Evolutionary conservation across 2,888 invertebrate genomes (phyloP), one percentile per base, ranked within the genome.

Genomic region (Drosophila affinis): DNA sequence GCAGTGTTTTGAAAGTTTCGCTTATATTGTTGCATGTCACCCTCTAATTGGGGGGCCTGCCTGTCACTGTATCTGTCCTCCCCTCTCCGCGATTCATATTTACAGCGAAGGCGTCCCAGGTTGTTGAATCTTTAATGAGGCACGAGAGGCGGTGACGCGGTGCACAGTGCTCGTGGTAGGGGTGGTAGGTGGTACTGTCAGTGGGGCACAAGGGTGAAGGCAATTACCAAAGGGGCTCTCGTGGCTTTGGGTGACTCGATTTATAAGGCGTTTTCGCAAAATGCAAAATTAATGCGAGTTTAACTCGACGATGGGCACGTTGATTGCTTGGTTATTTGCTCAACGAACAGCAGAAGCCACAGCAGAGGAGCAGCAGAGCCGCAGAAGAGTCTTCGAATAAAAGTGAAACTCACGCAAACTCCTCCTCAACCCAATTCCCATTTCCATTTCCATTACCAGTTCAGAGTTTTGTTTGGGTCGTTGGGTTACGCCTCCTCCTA

Each of bases 251-350:
- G 45, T 27, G 46, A 34, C 46, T 63, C 78, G 61, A 87, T 86
- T 75, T 72, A 72, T 60, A 68, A 68, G 75, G 67, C 58, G 79
- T 64, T 74, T 69, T 49, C 56, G 76, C 65, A 32, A 75, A 76
- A 84, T 82, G 75, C 82, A 74, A 82, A 87, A 81, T 82, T 78
- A 75, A 82, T 87, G 81, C 48, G 54, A 59, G 47, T 64, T 75
- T 67, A 71, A 64, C 70, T 51, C 49, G 63, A 62, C 70, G 79
- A 72, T 79, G 75, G 72, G 65, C 53, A 56, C 71, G 67, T 53
- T 75, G 73, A 77, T 77, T 75, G 81, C 72, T 72, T 39, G 70
- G 67, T 76, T 81, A 84, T 84, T 87, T 62, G 65, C 67, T 60
- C 61, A 55, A 54, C 39, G 52, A 62, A 54, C 47, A 9, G 17